phyloP scores from a whole-genome alignment of 2,888 invertebrate genomes.

The Heliconius charithonia region DNA sequence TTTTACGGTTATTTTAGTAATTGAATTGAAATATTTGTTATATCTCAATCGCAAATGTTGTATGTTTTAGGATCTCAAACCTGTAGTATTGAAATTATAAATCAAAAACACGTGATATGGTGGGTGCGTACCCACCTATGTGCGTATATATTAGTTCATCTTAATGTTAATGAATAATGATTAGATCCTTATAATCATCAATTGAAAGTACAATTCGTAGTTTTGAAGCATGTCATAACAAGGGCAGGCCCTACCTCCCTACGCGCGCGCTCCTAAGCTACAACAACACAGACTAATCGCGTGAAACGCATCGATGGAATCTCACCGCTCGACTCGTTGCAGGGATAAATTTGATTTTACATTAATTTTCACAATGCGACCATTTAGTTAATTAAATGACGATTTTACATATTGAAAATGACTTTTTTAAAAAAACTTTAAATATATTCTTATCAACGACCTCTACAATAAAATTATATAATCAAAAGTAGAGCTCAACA shows the following conservation, averaged over 20 bases:
- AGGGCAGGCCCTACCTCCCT: conserved; percentile 7
- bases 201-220: too few relatives aligned
- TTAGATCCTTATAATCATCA: too few relatives aligned
- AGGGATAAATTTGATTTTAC: conserved; percentile 6
- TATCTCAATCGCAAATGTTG: too few relatives aligned
- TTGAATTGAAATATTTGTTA: neutral
- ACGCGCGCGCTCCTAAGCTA: neutral
- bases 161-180: too few relatives aligned
- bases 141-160: too few relatives aligned
- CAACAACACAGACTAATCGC: conserved; percentile 39
- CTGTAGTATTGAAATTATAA: neutral
- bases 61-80: neutral
- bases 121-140: too few relatives aligned
- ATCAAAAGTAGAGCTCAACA: too few relatives aligned
- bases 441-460: too few relatives aligned
- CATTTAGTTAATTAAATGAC: neutral
- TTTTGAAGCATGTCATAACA: neutral
- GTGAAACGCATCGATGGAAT: conserved; percentile 34
- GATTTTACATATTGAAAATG: too few relatives aligned
- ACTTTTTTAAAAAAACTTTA: too few relatives aligned
- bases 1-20: conserved; percentile 32
- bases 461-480: too few relatives aligned
- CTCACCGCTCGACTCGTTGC: conserved; percentile 24
- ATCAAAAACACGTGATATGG: too few relatives aligned
- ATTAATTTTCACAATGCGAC: neutral